Evolutionary conservation across 2,888 invertebrate genomes (phyloP), one percentile per base, ranked within the genome.

Genomic region (Campaea margaritaria): DNA sequence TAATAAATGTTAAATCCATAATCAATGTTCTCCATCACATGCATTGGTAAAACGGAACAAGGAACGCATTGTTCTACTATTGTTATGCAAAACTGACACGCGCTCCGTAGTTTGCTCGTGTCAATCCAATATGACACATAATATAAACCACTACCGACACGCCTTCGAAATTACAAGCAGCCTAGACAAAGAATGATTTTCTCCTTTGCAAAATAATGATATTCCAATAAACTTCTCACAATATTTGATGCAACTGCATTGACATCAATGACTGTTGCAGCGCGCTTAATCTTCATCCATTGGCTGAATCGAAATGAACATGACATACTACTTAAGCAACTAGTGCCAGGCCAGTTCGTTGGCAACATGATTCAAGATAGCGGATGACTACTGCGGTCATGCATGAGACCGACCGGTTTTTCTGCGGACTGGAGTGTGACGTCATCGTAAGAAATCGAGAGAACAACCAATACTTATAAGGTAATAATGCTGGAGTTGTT

Each of bases 331-430:
- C 63, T 31, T 31, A 31, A 74, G 77, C 76, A 76, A 74, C 77
- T 75, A 69, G 58, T 74, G 73, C 71, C 72, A 71, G 21, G 21
- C 2, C 21, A 21, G 21, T 21, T 3, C 21, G 21, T 70, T 74
- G 73, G 70, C 72, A 71, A 68, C 67, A 68, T 86, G 86, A 89
- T 83, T 87, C 86, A 86, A 82, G 81, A 82, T 73, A 75, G 78
- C 79, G 77, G 82, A 86, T 89, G 86, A 86, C 83, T 72, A 70
- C 79, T 76, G 83, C 83, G 85, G 86, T 87, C 84, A 80, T 78
- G 82, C 83, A 81, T 86, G 81, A 85, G 76, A 78, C 77, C 69
- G 75, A 89, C 91, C 87, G 90, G 91, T 91, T 91, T 86, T 85
- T 81, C 82, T 85, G 84, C 85, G 69, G 73, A 72, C 70, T 64